These are phyloP conservation scores for Rhizoglyphus robini DNA, from an alignment of 1,140 invertebrate species.

Conservation along the genomic window DNA sequence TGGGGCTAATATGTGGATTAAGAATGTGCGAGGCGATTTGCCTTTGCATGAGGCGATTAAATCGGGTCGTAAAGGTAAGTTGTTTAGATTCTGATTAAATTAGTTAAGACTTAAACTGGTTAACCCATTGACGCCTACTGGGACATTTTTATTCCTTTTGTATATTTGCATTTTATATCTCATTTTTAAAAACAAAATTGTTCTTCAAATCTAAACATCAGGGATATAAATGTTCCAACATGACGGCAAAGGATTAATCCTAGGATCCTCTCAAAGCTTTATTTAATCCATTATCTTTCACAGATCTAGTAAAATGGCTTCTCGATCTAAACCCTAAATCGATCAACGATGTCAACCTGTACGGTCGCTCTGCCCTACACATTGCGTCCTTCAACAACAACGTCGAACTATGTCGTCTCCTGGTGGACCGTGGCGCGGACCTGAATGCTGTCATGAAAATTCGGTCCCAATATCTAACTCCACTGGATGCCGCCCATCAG, in stretches of 20 bases:
- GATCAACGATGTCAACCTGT: constrained; percentile 75
- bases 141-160: too few species aligned
- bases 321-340: constrained; percentile 62
- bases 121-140: too few species aligned
- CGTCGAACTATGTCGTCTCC: constrained; percentile 76
- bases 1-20: constrained; percentile 77
- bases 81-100: neutral
- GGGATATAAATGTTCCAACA: too few species aligned
- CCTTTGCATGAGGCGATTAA: constrained; percentile 88
- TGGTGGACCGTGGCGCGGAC: constrained; percentile 62
- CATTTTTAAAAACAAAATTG: neutral
- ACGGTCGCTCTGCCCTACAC: constrained; percentile 80
- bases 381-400: constrained; percentile 87
- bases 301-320: constrained; percentile 48
- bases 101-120: too few species aligned
- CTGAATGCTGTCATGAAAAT: constrained; percentile 69
- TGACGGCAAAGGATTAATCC: too few species aligned
- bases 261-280: too few species aligned
- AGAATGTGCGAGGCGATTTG: constrained; percentile 75
- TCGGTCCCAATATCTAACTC: constrained; percentile 43
- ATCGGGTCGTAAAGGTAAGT: constrained; percentile 62
- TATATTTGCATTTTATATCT: too few species aligned
- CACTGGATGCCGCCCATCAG: constrained; percentile 73
- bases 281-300: neutral
- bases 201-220: too few species aligned